These are phyloP conservation scores for Temnothorax longispinosus DNA, from an alignment of 1,140 invertebrate genomes.

Conservation along the genomic window DNA sequence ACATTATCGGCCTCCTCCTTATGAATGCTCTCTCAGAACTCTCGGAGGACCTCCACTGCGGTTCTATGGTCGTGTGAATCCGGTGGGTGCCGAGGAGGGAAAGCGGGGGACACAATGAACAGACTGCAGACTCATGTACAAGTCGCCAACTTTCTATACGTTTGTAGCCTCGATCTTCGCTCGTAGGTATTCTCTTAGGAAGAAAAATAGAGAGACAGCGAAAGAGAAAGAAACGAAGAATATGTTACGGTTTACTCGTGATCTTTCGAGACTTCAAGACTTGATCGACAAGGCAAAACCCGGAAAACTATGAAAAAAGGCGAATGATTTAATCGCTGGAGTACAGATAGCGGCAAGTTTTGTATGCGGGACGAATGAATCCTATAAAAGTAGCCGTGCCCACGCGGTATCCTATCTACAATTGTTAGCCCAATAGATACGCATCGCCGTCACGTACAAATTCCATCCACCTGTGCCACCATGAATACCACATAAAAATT, in stretches of 20 bases:
- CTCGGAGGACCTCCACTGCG: not conserved
- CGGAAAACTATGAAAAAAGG: not conserved
- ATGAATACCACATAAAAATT: slow-evolving; percentile 66
- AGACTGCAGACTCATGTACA: slow-evolving; percentile 35
- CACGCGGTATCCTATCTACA: slow-evolving; percentile 34
- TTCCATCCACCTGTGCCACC: slow-evolving; percentile 65
- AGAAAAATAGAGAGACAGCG: not conserved
- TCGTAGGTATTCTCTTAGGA: not conserved
- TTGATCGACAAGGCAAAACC: not conserved
- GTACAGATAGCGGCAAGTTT: slow-evolving; percentile 33
- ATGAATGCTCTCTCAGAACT: slow-evolving; percentile 49
- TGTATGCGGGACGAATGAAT: slow-evolving; percentile 60
- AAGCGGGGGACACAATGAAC: slow-evolving; percentile 32
- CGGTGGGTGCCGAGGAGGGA: not conserved
- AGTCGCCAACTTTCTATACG: slow-evolving; percentile 23
- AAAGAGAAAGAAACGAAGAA: not conserved
- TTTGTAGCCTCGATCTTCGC: slow-evolving; percentile 34
- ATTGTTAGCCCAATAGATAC: slow-evolving; percentile 44
- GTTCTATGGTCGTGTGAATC: slow-evolving; percentile 7
- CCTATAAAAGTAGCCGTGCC: slow-evolving; percentile 68
- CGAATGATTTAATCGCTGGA: slow-evolving; percentile 64
- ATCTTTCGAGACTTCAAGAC: not conserved
- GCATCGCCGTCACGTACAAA: slow-evolving; percentile 69
- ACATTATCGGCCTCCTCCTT: slow-evolving; percentile 14
- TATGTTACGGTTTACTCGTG: not conserved